Percentiles rank a stretch among this genome's conserved stretches.
These are phyloP conservation scores for Brevimyrus niger DNA, from an alignment of 2,113 vertebrate genomes.

Conservation along the genomic window DNA sequence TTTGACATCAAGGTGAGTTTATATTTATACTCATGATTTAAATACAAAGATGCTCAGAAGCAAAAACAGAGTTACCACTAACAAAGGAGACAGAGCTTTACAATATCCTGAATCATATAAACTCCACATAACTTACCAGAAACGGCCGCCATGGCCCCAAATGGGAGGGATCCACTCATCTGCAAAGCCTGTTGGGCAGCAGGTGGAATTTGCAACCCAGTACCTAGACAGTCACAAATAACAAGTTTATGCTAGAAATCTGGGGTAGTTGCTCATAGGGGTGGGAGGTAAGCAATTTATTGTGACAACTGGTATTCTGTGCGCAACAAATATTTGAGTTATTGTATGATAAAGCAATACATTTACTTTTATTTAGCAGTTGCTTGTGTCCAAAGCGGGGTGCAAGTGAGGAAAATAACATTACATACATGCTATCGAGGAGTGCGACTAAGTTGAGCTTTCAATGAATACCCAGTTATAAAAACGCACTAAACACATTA, in stretches of 20 bases:
- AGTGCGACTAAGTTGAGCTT: neutral
- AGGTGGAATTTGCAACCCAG: slow-evolving; percentile 91
- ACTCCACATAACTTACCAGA: slow-evolving; percentile 46
- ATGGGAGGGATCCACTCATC: slow-evolving; percentile 88
- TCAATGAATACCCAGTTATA: neutral
- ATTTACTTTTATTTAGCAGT: neutral
- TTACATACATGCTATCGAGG: no score
- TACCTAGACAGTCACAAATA: slow-evolving; percentile 59
- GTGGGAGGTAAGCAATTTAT: neutral
- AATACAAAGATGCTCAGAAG: neutral
- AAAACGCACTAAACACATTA: no score
- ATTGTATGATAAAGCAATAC: neutral
- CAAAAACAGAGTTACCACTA: neutral
- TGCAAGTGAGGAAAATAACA: neutral
- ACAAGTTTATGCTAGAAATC: neutral
- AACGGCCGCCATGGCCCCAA: slow-evolving; percentile 73
- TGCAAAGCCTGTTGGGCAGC: slow-evolving; percentile 95
- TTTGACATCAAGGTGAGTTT: neutral
- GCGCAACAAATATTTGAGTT: neutral
- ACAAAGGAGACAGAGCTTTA: neutral
- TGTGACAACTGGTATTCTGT: neutral
- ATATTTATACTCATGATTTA: neutral
- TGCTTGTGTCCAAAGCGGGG: neutral
- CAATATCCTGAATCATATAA: neutral
- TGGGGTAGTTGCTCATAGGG: neutral